Conservation (phyloP, 2,113 vertebrate species). For the Callaeas wilsoni region DNA sequence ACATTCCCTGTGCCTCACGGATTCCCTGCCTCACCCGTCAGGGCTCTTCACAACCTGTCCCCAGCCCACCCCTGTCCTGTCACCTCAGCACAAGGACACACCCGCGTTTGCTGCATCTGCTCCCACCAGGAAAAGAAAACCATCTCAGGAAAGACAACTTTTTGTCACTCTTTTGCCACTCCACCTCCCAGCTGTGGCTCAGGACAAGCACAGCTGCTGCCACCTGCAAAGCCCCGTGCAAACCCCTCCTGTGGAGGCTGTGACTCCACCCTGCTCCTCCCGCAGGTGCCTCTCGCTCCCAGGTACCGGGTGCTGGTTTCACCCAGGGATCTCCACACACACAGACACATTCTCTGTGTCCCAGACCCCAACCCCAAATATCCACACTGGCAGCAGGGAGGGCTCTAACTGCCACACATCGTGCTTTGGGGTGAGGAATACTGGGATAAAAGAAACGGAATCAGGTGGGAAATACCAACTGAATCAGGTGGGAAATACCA, state of each 20-base stretch:
- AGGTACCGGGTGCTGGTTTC: neutral
- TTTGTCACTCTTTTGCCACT: neutral
- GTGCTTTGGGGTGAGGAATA: neutral
- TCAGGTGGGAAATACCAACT: fast-evolving
- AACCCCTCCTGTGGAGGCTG: neutral
- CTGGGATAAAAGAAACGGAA: neutral
- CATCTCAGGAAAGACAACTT: fast-evolving
- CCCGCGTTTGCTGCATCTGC: neutral
- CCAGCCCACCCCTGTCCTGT: neutral
- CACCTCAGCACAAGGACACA: neutral
- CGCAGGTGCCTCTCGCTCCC: neutral
- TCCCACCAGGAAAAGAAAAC: neutral
- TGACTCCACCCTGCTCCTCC: neutral
- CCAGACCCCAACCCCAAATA: neutral
- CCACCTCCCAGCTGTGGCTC: neutral
- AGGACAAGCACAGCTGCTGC: neutral
- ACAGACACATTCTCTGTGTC: fast-evolving
- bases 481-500: neutral
- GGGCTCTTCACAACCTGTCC: neutral
- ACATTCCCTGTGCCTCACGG: neutral
- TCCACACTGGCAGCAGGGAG: neutral
- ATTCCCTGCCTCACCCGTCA: neutral
- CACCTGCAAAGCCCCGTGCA: neutral
- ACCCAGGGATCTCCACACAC: neutral
- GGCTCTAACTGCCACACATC: neutral